Evolutionary conservation across 2,888 invertebrate species (phyloP).

Genomic region (Rhagonycha lutea): DNA sequence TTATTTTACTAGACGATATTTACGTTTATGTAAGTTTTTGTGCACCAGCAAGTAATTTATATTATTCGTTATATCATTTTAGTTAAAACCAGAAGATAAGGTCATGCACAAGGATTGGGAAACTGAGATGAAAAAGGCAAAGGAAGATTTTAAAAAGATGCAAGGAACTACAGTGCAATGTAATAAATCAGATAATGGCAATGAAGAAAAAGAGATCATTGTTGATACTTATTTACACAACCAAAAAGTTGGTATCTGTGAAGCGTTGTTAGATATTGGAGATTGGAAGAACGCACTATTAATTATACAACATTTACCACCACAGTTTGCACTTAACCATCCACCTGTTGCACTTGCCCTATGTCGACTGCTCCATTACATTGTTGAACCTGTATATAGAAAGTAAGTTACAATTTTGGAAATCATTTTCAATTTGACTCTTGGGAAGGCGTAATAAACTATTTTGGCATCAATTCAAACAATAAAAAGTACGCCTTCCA

Average conservation of each 20-base stretch:
- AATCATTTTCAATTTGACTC: not conserved
- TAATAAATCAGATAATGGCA: slow-evolving; percentile 73
- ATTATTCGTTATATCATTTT: slow-evolving; percentile 8
- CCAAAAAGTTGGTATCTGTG: slow-evolving; percentile 92
- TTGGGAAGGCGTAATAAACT: not conserved
- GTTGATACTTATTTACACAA: slow-evolving; percentile 69
- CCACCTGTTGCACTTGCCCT: slow-evolving; percentile 79
- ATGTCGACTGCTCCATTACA: slow-evolving; percentile 78
- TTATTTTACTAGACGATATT: slow-evolving; percentile 85
- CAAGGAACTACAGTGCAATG: slow-evolving; percentile 71
- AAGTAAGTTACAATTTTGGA: slow-evolving; percentile 58
- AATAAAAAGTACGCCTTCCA: not conserved
- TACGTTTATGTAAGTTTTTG: slow-evolving; percentile 79
- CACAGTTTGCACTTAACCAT: slow-evolving; percentile 76
- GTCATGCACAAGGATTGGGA: slow-evolving; percentile 81
- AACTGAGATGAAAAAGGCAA: slow-evolving; percentile 79
- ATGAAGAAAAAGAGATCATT: slow-evolving; percentile 70
- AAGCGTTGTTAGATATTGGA: slow-evolving; percentile 84
- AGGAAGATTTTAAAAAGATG: slow-evolving; percentile 85
- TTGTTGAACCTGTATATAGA: slow-evolving; percentile 86
- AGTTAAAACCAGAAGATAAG: slow-evolving; percentile 86
- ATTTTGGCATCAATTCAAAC: no score
- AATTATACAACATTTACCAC: slow-evolving; percentile 82
- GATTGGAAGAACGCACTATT: slow-evolving; percentile 87
- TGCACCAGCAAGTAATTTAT: not conserved